Evolutionary conservation across 2,888 invertebrate species (phyloP).

Genomic region (Habrosyne pyritoides): DNA sequence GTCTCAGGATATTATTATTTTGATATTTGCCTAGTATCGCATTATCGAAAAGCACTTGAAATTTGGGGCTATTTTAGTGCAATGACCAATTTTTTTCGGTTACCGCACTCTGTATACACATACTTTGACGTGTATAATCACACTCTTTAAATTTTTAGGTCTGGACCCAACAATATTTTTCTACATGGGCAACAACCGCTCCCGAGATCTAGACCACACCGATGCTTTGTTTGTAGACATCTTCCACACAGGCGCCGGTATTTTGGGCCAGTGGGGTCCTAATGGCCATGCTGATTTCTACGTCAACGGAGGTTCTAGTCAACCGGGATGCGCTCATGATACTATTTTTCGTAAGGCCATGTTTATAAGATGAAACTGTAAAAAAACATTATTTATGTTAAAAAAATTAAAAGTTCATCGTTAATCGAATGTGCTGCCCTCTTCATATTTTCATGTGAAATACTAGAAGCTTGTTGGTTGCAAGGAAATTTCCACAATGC

Average conservation of each 20-base stretch:
- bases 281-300: conserved; percentile 95
- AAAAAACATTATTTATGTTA: too few relatives aligned
- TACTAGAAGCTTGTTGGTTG: background rate
- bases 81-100: too few relatives aligned
- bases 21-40: too few relatives aligned
- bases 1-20: too few relatives aligned
- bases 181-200: conserved; percentile 92
- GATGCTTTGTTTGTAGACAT: conserved; percentile 93
- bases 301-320: conserved; percentile 94
- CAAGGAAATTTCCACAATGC: too few relatives aligned
- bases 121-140: background rate
- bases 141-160: conserved; percentile 73
- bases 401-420: too few relatives aligned
- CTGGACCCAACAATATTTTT: conserved; percentile 94
- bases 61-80: too few relatives aligned
- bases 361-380: too few relatives aligned
- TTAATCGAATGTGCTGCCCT: background rate
- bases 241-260: conserved; percentile 93
- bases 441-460: background rate
- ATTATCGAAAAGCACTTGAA: too few relatives aligned
- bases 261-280: conserved; percentile 94
- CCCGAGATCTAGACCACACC: conserved; percentile 89
- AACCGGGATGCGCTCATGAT: conserved; percentile 92
- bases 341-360: conserved; percentile 93
- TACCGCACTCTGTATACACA: too few relatives aligned